Evolutionary conservation across 2,888 invertebrate genomes (phyloP).

Genomic region (Ditula angustiorana): DNA sequence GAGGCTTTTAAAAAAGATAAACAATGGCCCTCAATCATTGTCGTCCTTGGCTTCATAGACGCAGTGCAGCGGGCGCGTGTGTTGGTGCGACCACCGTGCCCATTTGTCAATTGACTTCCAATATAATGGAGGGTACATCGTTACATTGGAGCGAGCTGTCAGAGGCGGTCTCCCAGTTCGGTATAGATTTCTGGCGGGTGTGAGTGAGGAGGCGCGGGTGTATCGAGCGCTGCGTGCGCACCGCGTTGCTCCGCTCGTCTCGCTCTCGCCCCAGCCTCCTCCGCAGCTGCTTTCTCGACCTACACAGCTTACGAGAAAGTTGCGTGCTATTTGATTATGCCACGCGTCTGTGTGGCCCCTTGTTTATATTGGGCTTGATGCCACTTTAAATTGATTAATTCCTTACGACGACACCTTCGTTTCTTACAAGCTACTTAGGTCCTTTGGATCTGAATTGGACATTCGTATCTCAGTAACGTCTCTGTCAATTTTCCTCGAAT

Average conservation of each 20-base stretch:
- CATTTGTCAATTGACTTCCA: constrained; percentile 84
- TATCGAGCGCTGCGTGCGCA: constrained; percentile 77
- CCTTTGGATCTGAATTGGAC: constrained; percentile 37
- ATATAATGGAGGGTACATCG: constrained; percentile 83
- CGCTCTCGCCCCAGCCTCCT: constrained; percentile 54
- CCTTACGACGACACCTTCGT: constrained; percentile 70
- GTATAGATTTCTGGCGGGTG: constrained; percentile 70
- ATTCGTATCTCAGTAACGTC: constrained; percentile 28
- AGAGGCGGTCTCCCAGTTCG: constrained; percentile 74
- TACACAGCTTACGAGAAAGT: constrained; percentile 64
- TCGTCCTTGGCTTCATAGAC: constrained; percentile 46
- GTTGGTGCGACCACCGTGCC: constrained; percentile 53
- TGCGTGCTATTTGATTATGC: constrained; percentile 79
- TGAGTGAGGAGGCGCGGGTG: constrained; percentile 63
- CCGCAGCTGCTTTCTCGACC: constrained; percentile 51
- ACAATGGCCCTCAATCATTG: constrained; percentile 58
- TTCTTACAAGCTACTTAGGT: constrained; percentile 53
- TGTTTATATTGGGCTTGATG: constrained; percentile 82
- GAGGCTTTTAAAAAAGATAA: constrained; percentile 65
- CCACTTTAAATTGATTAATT: constrained; percentile 83
- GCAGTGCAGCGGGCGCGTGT: constrained; percentile 45
- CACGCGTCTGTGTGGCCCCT: constrained; percentile 75
- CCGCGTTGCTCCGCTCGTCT: constrained; percentile 63
- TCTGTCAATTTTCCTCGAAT: constrained; percentile 6
- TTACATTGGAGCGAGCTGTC: constrained; percentile 78